phyloP scores from a whole-genome alignment of 2,888 invertebrate genomes.

The Himalopsyche tibetana region DNA sequence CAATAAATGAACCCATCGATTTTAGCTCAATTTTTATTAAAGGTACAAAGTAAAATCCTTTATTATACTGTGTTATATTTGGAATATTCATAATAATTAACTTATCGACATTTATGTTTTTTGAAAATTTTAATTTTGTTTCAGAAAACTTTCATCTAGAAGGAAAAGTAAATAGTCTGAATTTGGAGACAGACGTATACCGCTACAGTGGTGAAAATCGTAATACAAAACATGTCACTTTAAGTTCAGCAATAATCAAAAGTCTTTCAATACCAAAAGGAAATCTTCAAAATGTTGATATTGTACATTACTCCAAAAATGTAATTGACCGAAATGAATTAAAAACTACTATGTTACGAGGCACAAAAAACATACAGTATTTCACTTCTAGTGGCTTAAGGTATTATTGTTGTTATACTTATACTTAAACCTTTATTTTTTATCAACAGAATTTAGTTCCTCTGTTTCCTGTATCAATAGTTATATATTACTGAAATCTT shows the following conservation, averaged over 20 bases:
- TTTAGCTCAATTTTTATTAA: constrained; percentile 67
- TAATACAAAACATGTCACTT: constrained; percentile 72
- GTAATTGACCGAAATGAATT: constrained; percentile 70
- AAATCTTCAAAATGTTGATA: constrained; percentile 72
- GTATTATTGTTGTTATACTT: not conserved
- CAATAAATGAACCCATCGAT: constrained; percentile 67
- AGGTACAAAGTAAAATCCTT: constrained; percentile 65
- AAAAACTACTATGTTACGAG: constrained; percentile 59
- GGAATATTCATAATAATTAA: no score
- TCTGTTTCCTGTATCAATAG: no score
- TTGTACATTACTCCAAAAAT: constrained; percentile 73
- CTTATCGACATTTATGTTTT: no score
- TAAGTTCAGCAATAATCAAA: constrained; percentile 70
- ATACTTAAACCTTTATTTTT: no score
- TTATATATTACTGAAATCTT: no score
- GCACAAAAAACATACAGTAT: not conserved
- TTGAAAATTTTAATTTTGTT: constrained; percentile 33
- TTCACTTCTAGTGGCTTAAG: not conserved
- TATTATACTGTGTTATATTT: no score
- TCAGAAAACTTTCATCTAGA: constrained; percentile 69
- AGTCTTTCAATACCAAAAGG: constrained; percentile 69
- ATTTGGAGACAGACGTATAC: constrained; percentile 76
- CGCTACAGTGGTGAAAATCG: constrained; percentile 71
- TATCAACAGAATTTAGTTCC: no score
- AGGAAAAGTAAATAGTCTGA: constrained; percentile 74